These are phyloP conservation scores for Erpobdella octoculata DNA, from an alignment of 2,888 invertebrate genomes.

Conservation along the genomic window DNA sequence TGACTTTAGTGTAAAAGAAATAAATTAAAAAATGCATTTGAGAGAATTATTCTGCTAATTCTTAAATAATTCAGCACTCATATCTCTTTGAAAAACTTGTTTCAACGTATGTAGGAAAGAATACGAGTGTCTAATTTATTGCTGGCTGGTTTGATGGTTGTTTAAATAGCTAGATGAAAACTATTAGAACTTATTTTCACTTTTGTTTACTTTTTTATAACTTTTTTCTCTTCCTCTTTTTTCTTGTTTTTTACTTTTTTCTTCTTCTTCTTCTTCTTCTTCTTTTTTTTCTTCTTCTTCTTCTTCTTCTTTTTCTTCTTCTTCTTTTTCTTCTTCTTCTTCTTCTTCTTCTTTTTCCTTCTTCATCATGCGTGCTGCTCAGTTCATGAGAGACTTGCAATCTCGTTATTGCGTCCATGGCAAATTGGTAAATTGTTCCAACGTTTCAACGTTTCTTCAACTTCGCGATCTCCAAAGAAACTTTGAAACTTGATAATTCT, in stretches of 20 bases:
- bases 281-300: neutral
- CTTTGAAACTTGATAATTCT: neutral
- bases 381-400: neutral
- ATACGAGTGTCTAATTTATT: no score
- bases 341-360: neutral
- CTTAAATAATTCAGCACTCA: no score
- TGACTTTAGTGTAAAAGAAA: no score
- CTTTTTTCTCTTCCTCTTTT: neutral
- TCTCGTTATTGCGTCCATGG: neutral
- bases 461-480: neutral
- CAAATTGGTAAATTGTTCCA: neutral
- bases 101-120: no score
- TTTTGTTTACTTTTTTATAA: no score
- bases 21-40: no score
- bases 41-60: no score
- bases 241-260: neutral
- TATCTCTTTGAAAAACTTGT: no score
- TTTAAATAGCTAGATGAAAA: neutral
- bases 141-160: neutral
- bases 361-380: neutral
- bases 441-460: neutral
- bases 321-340: constrained; percentile 3
- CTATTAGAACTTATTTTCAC: neutral
- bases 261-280: neutral
- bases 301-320: neutral